Base-by-base conservation (phyloP, 2,797 vertebrate genomes). In the Eulemur mongoz region DNA sequence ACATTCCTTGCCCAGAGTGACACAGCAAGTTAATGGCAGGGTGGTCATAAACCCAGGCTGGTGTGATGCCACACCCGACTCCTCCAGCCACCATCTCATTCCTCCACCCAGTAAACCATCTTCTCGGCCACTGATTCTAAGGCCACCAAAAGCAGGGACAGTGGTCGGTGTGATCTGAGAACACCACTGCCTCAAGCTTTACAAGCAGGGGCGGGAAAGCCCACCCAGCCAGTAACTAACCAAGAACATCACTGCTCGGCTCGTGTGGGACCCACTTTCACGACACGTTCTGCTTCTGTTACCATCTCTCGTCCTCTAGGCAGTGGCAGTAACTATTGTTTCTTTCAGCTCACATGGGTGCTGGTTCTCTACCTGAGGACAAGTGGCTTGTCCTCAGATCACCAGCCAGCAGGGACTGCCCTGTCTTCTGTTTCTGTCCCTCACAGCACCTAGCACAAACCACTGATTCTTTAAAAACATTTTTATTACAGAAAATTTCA, bases 41-140 rank as follows among this genome's bases (percentile, higher is more conserved):
- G 1, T 0, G 18, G 45, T 2, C 38, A 1, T 4, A n/a, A 82
- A 50, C 45, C 23, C 50, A 67, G 20, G 5, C 2, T 1, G 27
- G 8, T 0, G 2, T 7, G 67, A 84, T 0, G 18, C 35, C 59
- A 45, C 38, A 11, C 69, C 59, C 1, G 15, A 27, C 14, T 14
- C 23, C 59, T 63, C 17, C 52, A 35, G 9, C 38, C 38, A 40
- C 40, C 10, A 0, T 11, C 69, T 73, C 59, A 18, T 22, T 13
- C 54, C 13, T 67, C 25, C 45, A 4, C 52, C 30, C 2, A 6
- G 82, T 48, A 20, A 50, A 23, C 20, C 78, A 38, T n/a, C 20
- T 15, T 10, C 0, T n/a, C 4, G 25, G 45, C 35, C 5, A 4
- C 32, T n/a, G 35, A 61, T 6, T 57, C 59, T 17, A 13, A 35